Evolutionary conservation across 2,888 invertebrate genomes (phyloP).

Genomic region (Chrysolina americana): DNA sequence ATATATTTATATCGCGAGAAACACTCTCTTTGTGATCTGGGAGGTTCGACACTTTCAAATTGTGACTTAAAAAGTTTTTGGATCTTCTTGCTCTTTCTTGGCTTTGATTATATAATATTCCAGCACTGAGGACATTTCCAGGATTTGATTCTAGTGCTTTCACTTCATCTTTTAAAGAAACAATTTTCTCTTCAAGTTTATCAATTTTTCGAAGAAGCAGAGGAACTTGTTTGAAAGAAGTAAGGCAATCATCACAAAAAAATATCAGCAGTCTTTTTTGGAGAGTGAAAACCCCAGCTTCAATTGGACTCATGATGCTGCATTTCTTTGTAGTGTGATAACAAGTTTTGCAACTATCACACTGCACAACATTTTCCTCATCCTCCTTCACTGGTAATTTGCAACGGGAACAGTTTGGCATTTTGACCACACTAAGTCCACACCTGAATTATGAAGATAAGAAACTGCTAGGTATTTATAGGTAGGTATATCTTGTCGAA

Average conservation of each 20-base stretch:
- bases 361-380: background rate
- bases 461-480: background rate
- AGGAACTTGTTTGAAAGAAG: background rate
- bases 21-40: no score
- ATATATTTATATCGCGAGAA: background rate
- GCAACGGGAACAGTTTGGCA: no score
- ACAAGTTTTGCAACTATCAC: background rate
- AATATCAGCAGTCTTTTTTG: constrained; percentile 17
- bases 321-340: background rate
- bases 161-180: no score
- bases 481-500: background rate
- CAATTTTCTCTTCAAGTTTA: background rate
- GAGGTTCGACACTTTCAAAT: no score
- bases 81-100: background rate
- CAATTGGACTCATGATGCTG: constrained; percentile 5
- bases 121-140: constrained; percentile 16
- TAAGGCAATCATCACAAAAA: background rate
- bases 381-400: background rate
- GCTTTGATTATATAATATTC: background rate
- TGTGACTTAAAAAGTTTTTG: no score
- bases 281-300: constrained; percentile 2
- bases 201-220: background rate
- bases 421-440: no score
- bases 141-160: background rate
- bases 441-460: background rate